Percentiles rank a stretch among this genome's conserved stretches.
Evolutionary conservation across 2,113 vertebrate species (phyloP).

Genomic region (Saiga tatarica): DNA sequence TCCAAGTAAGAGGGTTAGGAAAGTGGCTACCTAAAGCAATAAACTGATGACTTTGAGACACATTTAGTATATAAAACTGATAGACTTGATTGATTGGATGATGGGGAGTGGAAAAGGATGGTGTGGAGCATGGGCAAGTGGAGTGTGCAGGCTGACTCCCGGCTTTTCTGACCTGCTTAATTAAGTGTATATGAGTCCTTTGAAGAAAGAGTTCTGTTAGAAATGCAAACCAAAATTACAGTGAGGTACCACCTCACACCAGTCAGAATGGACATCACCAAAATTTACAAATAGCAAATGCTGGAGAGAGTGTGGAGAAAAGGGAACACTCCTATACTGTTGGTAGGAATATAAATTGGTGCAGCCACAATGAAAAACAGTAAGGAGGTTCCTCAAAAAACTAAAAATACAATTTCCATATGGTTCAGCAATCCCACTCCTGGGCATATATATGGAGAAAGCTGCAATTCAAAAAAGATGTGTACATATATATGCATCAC

Average conservation of each 20-base stretch:
- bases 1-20: not conserved
- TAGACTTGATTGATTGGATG: not conserved
- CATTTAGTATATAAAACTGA: not conserved
- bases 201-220: not conserved
- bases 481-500: no score
- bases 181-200: not conserved
- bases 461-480: not conserved
- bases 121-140: fast-evolving
- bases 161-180: not conserved
- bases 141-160: not conserved
- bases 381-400: not conserved
- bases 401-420: not conserved
- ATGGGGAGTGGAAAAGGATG: not conserved
- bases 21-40: not conserved
- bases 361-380: not conserved
- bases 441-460: not conserved
- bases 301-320: not conserved
- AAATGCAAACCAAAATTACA: not conserved
- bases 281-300: not conserved
- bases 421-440: not conserved
- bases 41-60: not conserved
- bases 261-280: not conserved
- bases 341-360: not conserved
- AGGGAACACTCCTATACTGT: not conserved
- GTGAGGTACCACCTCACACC: not conserved